Conservation (phyloP, 1,140 invertebrate genomes). For the Copidosoma floridanum region DNA sequence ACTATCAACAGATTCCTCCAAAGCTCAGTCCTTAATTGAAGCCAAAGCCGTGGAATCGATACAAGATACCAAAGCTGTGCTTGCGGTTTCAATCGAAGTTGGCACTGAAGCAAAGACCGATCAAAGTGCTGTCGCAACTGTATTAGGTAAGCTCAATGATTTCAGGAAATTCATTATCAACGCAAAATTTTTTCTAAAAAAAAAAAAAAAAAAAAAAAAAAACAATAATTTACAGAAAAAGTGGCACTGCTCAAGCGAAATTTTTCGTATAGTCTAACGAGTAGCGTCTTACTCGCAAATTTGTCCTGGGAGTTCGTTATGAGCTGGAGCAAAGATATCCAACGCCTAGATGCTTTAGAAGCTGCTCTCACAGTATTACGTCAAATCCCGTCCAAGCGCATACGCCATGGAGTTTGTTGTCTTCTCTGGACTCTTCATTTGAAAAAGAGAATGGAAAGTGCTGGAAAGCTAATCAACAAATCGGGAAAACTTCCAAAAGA, state of each 20-base stretch:
- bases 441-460: conserved; percentile 70
- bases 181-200: no score
- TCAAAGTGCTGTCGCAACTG: conserved; percentile 33
- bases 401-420: conserved; percentile 73
- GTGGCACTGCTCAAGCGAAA: conserved; percentile 63
- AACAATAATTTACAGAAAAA: conserved; percentile 46
- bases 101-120: conserved; percentile 36
- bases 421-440: conserved; percentile 87
- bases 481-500: conserved; percentile 85
- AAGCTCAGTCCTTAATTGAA: conserved; percentile 36
- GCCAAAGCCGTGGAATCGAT: conserved; percentile 33
- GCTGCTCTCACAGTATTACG: conserved; percentile 58
- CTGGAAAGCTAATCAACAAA: conserved; percentile 81
- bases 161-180: no score
- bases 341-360: conserved; percentile 64
- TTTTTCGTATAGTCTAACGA: conserved; percentile 83
- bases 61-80: conserved; percentile 28
- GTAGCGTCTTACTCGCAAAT: conserved; percentile 76
- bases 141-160: conserved; percentile 38
- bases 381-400: conserved; percentile 62
- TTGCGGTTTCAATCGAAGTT: conserved; percentile 34
- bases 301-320: conserved; percentile 88
- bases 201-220: no score
- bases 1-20: conserved; percentile 32
- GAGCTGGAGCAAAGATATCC: conserved; percentile 78